Conservation (phyloP, 1,140 invertebrate genomes). For the Elysia chlorotica region DNA sequence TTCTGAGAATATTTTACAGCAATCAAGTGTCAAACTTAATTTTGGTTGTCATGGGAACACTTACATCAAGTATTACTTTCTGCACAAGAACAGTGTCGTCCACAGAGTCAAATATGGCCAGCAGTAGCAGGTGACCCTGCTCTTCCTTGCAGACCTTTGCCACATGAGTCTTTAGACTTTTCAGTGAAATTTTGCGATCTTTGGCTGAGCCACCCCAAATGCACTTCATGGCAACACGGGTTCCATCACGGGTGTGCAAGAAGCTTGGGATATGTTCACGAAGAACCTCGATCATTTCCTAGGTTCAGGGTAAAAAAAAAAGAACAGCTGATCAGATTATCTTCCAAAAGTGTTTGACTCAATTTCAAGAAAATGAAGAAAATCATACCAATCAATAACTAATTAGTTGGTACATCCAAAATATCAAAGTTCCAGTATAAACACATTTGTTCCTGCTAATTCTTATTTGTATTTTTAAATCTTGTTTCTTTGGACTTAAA, state of each 20-base stretch:
- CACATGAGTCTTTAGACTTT: conserved; percentile 80
- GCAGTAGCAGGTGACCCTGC: conserved; percentile 80
- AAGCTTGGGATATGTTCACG: conserved; percentile 76
- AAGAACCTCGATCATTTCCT: conserved; percentile 76
- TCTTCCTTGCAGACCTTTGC: conserved; percentile 82
- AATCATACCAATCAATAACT: too few relatives aligned
- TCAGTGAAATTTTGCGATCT: conserved; percentile 74
- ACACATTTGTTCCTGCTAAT: too few relatives aligned
- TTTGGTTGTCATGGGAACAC: too few relatives aligned
- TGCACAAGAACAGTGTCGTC: conserved; percentile 91
- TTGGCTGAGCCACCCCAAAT: conserved; percentile 88
- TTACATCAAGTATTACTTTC: conserved; percentile 71
- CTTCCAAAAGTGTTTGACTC: too few relatives aligned
- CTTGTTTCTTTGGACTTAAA: too few relatives aligned
- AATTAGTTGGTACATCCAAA: too few relatives aligned
- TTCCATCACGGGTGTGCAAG: conserved; percentile 81
- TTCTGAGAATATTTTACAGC: too few relatives aligned
- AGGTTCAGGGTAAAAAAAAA: background rate
- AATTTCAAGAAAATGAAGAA: too few relatives aligned
- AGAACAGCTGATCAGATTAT: too few relatives aligned
- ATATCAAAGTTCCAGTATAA: too few relatives aligned
- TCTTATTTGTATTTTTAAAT: too few relatives aligned
- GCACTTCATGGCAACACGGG: conserved; percentile 78
- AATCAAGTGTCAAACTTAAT: too few relatives aligned
- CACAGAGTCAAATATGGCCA: conserved; percentile 85